These are phyloP conservation scores for Hydractinia symbiolongicarpus DNA, from an alignment of 30 jellyfish, hydroid and myxozoan genomes.

Conservation along the genomic window DNA sequence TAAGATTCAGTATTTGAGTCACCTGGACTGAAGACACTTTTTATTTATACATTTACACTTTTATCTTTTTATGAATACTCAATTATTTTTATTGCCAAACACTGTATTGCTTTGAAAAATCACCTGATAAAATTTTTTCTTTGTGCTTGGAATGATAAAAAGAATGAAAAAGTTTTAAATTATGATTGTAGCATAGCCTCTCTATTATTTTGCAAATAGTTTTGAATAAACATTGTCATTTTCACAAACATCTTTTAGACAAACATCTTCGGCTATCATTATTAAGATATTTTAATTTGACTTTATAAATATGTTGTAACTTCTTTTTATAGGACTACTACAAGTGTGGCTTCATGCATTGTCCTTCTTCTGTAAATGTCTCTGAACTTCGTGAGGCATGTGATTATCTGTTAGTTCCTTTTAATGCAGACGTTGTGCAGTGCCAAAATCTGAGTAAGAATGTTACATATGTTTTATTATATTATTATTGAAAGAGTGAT, in stretches of 20 bases:
- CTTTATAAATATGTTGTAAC: not conserved
- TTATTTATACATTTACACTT: not conserved
- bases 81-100: no score
- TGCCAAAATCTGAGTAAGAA: slow-evolving; percentile 76
- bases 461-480: not conserved
- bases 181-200: no score
- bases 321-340: slow-evolving; percentile 56
- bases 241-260: no score
- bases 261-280: no score
- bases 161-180: no score
- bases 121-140: no score
- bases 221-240: no score
- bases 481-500: not conserved
- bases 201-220: no score
- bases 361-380: slow-evolving; percentile 72
- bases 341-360: slow-evolving; percentile 63
- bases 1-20: not conserved
- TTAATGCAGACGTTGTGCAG: slow-evolving; percentile 53
- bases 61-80: not conserved
- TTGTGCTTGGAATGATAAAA: no score
- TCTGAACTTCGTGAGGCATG: slow-evolving; percentile 90
- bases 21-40: not conserved
- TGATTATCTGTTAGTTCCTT: slow-evolving; percentile 83
- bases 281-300: no score
- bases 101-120: no score